Evolutionary conservation across 2,113 vertebrate species (phyloP), one percentile per base, ranked within the genome.

Genomic region (Ictalurus furcatus): DNA sequence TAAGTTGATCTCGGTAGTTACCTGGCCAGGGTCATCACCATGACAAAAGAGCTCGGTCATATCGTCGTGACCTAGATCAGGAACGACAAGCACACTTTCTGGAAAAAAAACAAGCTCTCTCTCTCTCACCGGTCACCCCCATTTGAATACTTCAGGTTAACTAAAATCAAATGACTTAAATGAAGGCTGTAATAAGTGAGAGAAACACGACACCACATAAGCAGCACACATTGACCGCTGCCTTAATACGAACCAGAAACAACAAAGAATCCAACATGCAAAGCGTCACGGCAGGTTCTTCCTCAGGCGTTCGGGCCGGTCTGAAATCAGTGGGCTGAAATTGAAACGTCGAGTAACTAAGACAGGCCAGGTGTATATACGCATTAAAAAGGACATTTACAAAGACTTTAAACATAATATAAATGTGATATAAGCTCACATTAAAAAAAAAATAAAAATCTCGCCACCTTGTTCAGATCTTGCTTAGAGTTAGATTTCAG

Each of bases 31-130:
- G 86, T 85, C 80, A 87, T 91, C 88, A 87, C 91, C 89, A 91
- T 92, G 79, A 90, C 89, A 92, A 88, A 91, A 91, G 80, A 63
- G 14, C 58, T 80, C 76, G 61, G 73, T 85, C 88, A 85, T 52
- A 84, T 67, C 83, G 8, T 85, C 79, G 30, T 86, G 88, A 84
- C 85, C 87, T 82, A 86, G 37, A 90, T 74, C 61, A 83, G 67
- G 61, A 85, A 83, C n/a, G 65, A 82, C 78, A 82, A 58, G 61
- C 59, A 89, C 52, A 61, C 54, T n/a, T 59, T 19, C 79, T 16
- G 37, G 19, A 28, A 79, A 25, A 13, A 25, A 80, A 30, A 85
- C 54, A 87, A 11, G 69, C 69, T 56, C 63, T 56, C 54, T 56
- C 54, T 56, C 54, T 16, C 13, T 48, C 44, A 7, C 86, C 6